phyloP scores from a whole-genome alignment of 2,797 vertebrate genomes.

The Falco columbarius region DNA sequence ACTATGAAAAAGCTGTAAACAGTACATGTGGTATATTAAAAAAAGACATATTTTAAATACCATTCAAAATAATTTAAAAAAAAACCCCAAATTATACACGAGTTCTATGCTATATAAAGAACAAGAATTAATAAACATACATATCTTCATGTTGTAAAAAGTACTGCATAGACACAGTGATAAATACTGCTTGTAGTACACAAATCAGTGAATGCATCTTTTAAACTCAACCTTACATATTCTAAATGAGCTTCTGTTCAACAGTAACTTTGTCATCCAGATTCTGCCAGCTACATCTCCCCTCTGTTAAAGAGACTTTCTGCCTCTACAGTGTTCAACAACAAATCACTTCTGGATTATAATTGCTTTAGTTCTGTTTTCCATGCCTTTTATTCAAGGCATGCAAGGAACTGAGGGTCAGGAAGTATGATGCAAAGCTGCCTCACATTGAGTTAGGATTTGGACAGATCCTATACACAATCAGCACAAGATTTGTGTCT shows the following conservation, averaged over 20 bases:
- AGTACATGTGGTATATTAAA: neutral
- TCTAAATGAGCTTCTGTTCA: neutral
- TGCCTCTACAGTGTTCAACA: neutral
- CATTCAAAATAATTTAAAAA: neutral
- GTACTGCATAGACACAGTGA: neutral
- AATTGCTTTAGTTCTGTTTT: neutral
- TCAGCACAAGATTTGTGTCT: neutral
- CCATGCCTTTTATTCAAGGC: neutral
- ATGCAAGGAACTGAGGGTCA: neutral
- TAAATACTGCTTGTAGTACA: neutral
- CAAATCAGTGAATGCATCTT: neutral
- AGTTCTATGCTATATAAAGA: neutral
- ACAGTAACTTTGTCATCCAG: neutral
- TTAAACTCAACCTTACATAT: neutral
- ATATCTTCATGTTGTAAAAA: neutral
- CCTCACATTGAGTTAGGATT: neutral
- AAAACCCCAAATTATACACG: neutral
- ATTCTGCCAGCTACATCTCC: neutral
- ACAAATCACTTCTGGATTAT: neutral
- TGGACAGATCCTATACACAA: neutral
- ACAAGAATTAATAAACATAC: constrained; percentile 22
- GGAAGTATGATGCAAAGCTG: neutral
- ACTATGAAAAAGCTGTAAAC: neutral
- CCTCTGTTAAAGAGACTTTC: neutral
- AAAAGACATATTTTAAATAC: neutral